Base-by-base conservation (phyloP, 2,888 invertebrate species). In the Oconnorella tubifera region DNA sequence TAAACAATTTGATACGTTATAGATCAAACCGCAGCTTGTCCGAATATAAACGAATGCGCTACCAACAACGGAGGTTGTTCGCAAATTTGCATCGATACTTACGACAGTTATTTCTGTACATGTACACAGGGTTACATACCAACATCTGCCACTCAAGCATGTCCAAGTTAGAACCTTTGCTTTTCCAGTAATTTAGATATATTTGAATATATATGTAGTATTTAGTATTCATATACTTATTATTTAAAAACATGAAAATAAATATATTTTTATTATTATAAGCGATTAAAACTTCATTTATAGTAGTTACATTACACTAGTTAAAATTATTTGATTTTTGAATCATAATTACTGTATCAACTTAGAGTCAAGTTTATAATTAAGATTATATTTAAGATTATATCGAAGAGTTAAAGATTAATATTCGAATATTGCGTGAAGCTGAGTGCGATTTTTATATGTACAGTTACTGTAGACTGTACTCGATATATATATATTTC, bases 31-130 rank as follows among this genome's bases (percentile, higher is more conserved):
- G 40, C 40, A 14, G 40, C 4, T 25, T 51, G 53, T 51, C 53
- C 25, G 14, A 25, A 25, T 51, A 51, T 60, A 23, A 68, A 69
- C 56, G 69, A 69, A 33, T 69, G 69, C 51, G 28, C 32, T 19
- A 51, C 19, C n/a, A 59, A 61, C 62, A 69, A 68, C 51, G 65
- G 69, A 14, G 60, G 56, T 1, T 69, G 69, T 33, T 40, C 63
- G 1, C 68, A 69, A 3, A 53, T 63, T 29, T 69, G 69, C 56
- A 63, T 69, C 3, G 68, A 69, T 40, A 69, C 69, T 1, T 69
- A 55, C 33, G 65, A 69, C 53, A 67, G 68, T 32, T 69, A 63
- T 59, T 69, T 67, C 64, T 69, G 69, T 50, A 51, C 70, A 1
- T 69, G 69, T 28, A n/a, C 25, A 27, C 33, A 60, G 31, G 69